phyloP scores from a whole-genome alignment of 2,888 invertebrate genomes.

The Zele albiditarsus region DNA sequence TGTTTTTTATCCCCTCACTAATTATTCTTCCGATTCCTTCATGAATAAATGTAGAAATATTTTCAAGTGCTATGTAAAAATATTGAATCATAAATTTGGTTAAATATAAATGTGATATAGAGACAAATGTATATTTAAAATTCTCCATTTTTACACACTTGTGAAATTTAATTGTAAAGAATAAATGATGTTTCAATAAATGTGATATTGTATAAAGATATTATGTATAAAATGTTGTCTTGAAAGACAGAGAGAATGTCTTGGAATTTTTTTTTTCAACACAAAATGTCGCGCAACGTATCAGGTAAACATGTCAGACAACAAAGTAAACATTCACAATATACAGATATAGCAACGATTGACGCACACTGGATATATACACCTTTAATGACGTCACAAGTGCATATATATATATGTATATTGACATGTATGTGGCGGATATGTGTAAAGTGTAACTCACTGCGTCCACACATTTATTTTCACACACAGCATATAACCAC shows the following conservation, averaged over 20 bases:
- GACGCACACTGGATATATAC: background rate
- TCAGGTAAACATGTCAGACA: conserved; percentile 62
- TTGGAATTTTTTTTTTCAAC: conserved; percentile 66
- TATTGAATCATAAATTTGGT: no score
- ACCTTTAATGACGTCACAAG: background rate
- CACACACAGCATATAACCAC: conserved; percentile 9
- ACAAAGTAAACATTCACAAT: conserved; percentile 44
- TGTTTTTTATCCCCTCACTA: no score
- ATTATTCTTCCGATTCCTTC: no score
- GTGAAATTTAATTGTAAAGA: no score
- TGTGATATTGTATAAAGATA: no score
- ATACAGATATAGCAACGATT: conserved; percentile 45
- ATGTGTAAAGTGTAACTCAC: conserved; percentile 14
- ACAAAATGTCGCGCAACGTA: conserved; percentile 68
- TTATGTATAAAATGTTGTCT: background rate
- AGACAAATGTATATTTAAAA: no score
- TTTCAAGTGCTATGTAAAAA: no score
- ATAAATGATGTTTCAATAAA: no score
- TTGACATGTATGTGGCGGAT: background rate
- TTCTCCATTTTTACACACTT: no score
- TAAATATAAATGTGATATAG: no score
- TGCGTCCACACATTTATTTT: conserved; percentile 10
- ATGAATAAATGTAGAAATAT: no score
- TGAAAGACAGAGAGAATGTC: conserved; percentile 15
- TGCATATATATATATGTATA: background rate